A percentile compares a stretch with the other conserved stretches of the same genome.
Evolutionary conservation across 2,888 invertebrate genomes (phyloP).

Genomic region (Agrochola litura): DNA sequence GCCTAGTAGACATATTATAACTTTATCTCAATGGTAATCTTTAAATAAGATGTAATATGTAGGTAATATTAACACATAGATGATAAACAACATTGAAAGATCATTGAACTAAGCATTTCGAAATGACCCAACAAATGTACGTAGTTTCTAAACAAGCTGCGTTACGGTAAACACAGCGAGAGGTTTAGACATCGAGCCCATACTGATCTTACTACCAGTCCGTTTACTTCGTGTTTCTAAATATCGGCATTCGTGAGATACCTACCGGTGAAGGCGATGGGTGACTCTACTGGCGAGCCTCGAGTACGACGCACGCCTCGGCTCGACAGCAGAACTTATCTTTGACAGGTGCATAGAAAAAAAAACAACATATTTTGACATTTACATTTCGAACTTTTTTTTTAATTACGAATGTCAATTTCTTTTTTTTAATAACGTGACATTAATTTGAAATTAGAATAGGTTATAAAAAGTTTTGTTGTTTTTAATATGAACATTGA

Average conservation of each 20-base stretch:
- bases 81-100: conserved; percentile 67
- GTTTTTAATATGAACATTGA: conserved; percentile 28
- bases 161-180: conserved; percentile 68
- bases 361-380: conserved; percentile 51
- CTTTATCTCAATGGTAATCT: conserved; percentile 51
- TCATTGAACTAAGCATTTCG: conserved; percentile 68
- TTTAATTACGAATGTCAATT: neutral
- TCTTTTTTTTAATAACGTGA: neutral
- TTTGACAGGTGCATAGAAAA: conserved; percentile 73
- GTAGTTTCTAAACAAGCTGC: conserved; percentile 68
- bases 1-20: conserved; percentile 32
- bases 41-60: conserved; percentile 48
- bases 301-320: conserved; percentile 84
- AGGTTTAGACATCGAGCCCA: conserved; percentile 82
- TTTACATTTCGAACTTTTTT: conserved; percentile 18
- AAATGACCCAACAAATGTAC: conserved; percentile 63
- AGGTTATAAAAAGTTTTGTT: conserved; percentile 11
- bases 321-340: conserved; percentile 67
- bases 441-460: conserved; percentile 20
- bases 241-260: conserved; percentile 81
- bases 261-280: conserved; percentile 77
- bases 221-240: conserved; percentile 83
- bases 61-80: conserved; percentile 61
- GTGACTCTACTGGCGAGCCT: conserved; percentile 81
- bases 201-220: conserved; percentile 75